Evolutionary conservation across 2,797 vertebrate species (phyloP).

Genomic region (Bovichtus diacanthus): DNA sequence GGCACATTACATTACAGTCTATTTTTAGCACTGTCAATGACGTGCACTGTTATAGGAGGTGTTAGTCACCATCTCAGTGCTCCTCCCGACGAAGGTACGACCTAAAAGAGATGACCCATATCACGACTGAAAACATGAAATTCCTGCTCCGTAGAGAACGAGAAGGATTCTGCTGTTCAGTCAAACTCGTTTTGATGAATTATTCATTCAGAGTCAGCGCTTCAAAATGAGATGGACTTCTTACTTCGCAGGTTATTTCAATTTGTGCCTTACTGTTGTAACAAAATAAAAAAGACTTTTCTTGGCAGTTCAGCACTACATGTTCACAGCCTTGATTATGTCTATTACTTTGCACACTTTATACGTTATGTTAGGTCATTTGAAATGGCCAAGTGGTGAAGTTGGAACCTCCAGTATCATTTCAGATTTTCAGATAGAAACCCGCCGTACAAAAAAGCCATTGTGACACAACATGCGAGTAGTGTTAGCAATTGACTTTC

Average conservation of each 20-base stretch:
- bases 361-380: not conserved
- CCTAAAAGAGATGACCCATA: conserved; percentile 9
- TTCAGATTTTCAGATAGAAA: not conserved
- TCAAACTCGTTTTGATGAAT: not conserved
- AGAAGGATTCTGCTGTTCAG: not conserved
- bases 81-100: conserved; percentile 23
- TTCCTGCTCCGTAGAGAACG: not conserved
- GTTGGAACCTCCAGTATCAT: not conserved
- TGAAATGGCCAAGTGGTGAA: not conserved
- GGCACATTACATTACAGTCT: conserved; percentile 61
- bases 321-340: not conserved
- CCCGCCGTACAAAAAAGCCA: not conserved
- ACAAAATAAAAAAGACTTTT: not conserved
- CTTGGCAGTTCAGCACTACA: not conserved
- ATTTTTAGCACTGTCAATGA: conserved; percentile 70
- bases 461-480: not conserved
- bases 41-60: conserved; percentile 48
- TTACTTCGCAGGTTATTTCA: not conserved
- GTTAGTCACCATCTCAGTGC: conserved; percentile 56
- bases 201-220: not conserved
- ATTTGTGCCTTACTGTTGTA: not conserved
- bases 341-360: not conserved
- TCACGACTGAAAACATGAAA: conserved; percentile 10
- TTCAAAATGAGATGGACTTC: not conserved
- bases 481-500: not conserved